phyloP scores from a whole-genome alignment of 2,113 vertebrate genomes.

The Mustela nigripes region DNA sequence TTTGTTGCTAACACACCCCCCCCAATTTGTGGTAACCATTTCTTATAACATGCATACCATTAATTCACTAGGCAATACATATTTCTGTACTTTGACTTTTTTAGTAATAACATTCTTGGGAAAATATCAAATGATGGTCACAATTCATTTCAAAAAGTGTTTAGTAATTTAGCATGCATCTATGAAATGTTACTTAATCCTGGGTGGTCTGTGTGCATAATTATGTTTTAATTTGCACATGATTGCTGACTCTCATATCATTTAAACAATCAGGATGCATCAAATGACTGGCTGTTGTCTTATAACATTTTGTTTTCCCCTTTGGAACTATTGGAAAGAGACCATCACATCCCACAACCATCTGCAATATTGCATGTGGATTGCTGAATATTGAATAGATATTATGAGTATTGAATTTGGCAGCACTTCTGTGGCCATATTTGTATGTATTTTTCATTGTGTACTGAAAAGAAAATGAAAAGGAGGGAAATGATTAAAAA shows the following conservation, averaged over 20 bases:
- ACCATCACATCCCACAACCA: conserved; percentile 72
- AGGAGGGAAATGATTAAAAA: conserved; percentile 46
- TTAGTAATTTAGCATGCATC: conserved; percentile 74
- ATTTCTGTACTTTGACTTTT: conserved; percentile 51
- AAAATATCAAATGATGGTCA: conserved; percentile 63
- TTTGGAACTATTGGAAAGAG: conserved; percentile 73
- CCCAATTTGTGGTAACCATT: neutral
- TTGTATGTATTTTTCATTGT: conserved; percentile 72
- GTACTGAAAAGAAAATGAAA: conserved; percentile 70
- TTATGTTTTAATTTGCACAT: conserved; percentile 78
- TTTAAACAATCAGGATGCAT: conserved; percentile 69
- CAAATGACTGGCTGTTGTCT: conserved; percentile 72
- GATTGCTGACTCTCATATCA: conserved; percentile 74
- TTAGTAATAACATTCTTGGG: conserved; percentile 51
- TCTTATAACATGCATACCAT: neutral
- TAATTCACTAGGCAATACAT: neutral
- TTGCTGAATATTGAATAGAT: conserved; percentile 80
- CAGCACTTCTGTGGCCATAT: conserved; percentile 68
- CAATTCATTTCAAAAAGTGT: conserved; percentile 58
- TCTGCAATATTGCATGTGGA: conserved; percentile 70
- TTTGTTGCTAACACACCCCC: neutral
- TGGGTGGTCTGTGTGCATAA: conserved; percentile 70
- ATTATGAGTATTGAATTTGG: conserved; percentile 77
- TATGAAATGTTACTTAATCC: conserved; percentile 73
- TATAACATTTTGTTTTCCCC: conserved; percentile 70